Conservation (phyloP, 1,140 invertebrate species). For the Anthonomus grandis region DNA sequence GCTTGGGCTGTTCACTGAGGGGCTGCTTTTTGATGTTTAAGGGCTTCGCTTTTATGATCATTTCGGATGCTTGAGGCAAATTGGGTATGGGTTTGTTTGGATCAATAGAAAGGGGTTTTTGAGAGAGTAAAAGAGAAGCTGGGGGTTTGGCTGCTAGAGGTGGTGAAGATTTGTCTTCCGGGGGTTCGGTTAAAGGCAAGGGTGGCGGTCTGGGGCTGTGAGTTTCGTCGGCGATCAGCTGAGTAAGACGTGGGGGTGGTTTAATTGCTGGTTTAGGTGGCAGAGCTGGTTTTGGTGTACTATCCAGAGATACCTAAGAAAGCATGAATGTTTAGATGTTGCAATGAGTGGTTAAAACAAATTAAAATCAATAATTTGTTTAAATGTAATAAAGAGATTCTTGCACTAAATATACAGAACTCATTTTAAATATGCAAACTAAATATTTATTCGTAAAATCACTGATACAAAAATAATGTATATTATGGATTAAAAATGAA, state of each 20-base stretch:
- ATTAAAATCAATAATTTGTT: no score
- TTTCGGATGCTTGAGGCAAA: slow-evolving; percentile 51
- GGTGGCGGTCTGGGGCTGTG: slow-evolving; percentile 36
- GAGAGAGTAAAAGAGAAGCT: slow-evolving; percentile 30
- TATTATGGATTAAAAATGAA: no score
- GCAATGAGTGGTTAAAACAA: no score
- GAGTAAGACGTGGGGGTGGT: slow-evolving; percentile 53
- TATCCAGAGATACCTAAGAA: slow-evolving; percentile 49
- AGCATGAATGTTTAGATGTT: not conserved
- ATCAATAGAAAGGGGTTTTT: slow-evolving; percentile 3
- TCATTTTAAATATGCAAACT: no score
- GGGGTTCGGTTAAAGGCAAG: slow-evolving; percentile 44
- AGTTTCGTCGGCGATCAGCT: slow-evolving; percentile 42
- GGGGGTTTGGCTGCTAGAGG: slow-evolving; percentile 35
- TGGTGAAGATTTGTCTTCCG: slow-evolving; percentile 41
- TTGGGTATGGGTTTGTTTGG: no score
- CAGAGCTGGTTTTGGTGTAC: slow-evolving; percentile 63
- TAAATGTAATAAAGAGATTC: no score
- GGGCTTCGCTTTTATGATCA: slow-evolving; percentile 75
- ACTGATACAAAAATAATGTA: no score
- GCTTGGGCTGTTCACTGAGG: slow-evolving; percentile 69
- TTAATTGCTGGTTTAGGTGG: slow-evolving; percentile 68
- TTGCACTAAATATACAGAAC: no score
- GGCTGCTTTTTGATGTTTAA: slow-evolving; percentile 75
- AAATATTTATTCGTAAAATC: no score